Evolutionary conservation across 1,140 invertebrate genomes (phyloP), one percentile per base, ranked within the genome.

Genomic region (Apis cerana): DNA sequence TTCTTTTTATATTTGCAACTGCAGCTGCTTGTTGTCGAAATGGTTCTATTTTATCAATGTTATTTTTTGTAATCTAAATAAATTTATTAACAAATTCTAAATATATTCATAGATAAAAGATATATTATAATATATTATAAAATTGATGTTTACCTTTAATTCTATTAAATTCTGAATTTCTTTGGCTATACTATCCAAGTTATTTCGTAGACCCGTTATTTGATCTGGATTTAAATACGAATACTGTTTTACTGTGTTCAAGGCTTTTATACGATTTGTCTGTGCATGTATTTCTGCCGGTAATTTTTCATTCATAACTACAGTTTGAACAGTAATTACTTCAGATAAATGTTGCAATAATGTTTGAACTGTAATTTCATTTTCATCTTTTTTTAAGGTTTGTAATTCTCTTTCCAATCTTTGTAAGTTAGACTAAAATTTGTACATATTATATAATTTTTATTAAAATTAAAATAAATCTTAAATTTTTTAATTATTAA

Each of bases 1-100:
- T 95, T 68, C 96, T 96, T 90, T 98, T 98, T 90, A 97, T 97
- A 48, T 97, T 95, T 23, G 95, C 95, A 54, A 98, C 97, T 21
- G 97, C 97, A 1, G 96, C 95, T 7, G 97, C 97, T 94, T 98
- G 97, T 90, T 98, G 97, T 61, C 97, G 95, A 90, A 97, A 98
- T 50, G 97, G 96, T 9, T 96, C 96, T 78, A 98, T 94, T 92
- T 97, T 97, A 91, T 98, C 97, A 86, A 96, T 95, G 33, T 95
- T 95, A 56, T 83, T 89, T 72, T 90, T 90, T 33, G 90, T 84
- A 21, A 91, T 89, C 91, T 92, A 12, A 93, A 93, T 2, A 21
- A 74, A 75, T 52, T 21, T 13, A 11, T 9, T 15, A 62, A 8
- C 12, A 61, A 23, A 61, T 23, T 62, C 13, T n/a, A 2, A 23